Conservation (phyloP, 2,888 invertebrate genomes). For the Agriopis leucophaearia region DNA sequence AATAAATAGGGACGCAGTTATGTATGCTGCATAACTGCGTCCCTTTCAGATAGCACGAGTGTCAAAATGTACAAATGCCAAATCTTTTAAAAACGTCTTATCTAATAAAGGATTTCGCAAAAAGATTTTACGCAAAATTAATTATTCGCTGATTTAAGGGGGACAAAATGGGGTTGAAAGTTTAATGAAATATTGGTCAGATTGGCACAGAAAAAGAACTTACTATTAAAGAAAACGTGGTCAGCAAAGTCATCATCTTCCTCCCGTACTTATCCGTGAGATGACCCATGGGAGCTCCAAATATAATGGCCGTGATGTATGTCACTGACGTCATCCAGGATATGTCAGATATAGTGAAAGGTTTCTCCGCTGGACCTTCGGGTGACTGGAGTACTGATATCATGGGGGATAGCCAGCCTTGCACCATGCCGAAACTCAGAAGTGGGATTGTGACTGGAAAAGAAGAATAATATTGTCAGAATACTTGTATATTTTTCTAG, state of each 20-base stretch:
- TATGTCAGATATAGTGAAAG: conserved; percentile 70
- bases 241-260: conserved; percentile 76
- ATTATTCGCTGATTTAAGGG: too few relatives aligned
- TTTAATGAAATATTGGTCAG: neutral
- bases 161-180: neutral
- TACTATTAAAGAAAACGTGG: conserved; percentile 75
- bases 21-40: too few relatives aligned
- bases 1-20: too few relatives aligned
- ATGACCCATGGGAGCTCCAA: conserved; percentile 79
- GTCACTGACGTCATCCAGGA: conserved; percentile 81
- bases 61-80: too few relatives aligned
- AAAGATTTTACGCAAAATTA: too few relatives aligned
- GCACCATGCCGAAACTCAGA: conserved; percentile 80
- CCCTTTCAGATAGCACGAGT: too few relatives aligned
- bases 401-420: conserved; percentile 83
- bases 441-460: conserved; percentile 76
- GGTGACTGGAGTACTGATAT: conserved; percentile 72
- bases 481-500: neutral
- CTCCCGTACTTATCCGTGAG: conserved; percentile 77
- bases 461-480: neutral
- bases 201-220: conserved; percentile 52
- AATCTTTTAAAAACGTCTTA: too few relatives aligned
- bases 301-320: conserved; percentile 79
- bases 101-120: too few relatives aligned
- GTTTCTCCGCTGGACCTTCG: conserved; percentile 66